phyloP scores from a whole-genome alignment of 1,140 invertebrate genomes.

The Drosophila rufa region DNA sequence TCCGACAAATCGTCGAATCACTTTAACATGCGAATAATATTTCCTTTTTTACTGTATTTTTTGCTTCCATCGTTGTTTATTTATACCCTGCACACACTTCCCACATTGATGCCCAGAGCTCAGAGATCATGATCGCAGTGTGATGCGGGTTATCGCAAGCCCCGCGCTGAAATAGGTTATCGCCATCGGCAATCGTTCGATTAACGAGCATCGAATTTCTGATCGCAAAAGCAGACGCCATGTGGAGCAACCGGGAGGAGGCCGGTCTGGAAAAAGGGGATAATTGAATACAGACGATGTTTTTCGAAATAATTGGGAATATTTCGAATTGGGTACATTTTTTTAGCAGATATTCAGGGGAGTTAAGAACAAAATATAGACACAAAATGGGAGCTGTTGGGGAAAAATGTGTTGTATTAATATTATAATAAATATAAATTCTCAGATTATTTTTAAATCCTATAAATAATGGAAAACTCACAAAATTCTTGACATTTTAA shows the following conservation, averaged over 20 bases:
- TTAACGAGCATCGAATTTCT: slow-evolving; percentile 60
- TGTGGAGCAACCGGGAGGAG: not conserved
- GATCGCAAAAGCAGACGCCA: slow-evolving; percentile 18
- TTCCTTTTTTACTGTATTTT: slow-evolving; percentile 3
- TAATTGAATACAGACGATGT: not conserved
- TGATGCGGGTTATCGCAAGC: slow-evolving; percentile 56
- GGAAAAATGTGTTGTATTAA: too few relatives aligned
- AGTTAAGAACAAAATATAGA: too few relatives aligned
- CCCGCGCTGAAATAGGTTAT: slow-evolving; percentile 68
- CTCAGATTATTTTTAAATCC: too few relatives aligned
- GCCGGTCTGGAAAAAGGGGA: not conserved
- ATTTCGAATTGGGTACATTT: not conserved
- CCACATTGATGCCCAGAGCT: slow-evolving; percentile 58
- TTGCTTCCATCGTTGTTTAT: slow-evolving; percentile 13
- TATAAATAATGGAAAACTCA: not conserved
- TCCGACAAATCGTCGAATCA: slow-evolving; percentile 56
- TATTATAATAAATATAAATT: too few relatives aligned
- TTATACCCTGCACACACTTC: slow-evolving; percentile 53
- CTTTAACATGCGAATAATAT: slow-evolving; percentile 53
- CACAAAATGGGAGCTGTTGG: too few relatives aligned
- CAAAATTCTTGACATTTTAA: not conserved
- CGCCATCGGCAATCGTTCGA: slow-evolving; percentile 59
- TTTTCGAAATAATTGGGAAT: not conserved
- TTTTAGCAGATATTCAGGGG: not conserved
- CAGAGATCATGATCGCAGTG: slow-evolving; percentile 68